Base-by-base conservation (phyloP, 2,113 vertebrate species). In the Carlito syrichta region DNA sequence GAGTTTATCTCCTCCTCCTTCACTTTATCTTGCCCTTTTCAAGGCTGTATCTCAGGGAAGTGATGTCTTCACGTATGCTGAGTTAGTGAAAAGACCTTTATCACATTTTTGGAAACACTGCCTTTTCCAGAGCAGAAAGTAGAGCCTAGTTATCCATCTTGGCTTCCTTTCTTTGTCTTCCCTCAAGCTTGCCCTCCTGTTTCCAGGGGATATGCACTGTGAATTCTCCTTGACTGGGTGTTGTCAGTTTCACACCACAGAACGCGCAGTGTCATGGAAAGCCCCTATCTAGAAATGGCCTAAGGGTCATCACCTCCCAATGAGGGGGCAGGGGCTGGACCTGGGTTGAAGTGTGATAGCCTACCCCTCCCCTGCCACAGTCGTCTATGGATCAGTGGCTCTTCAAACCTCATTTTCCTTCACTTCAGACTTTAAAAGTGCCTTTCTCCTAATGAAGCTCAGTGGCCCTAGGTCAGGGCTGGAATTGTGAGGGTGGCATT, bases 391-490 rank as follows among this genome's bases (percentile, higher is more conserved):
- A 74, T 6, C 20, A 38, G 13, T 0, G 50, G 5, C 30, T 69
- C 50, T 60, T 19, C 14, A 23, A 40, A 19, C 43, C 73, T 68
- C 13, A 0, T 58, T 52, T 71, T 9, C 66, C 86, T 86, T 52
- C 63, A n/a, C 27, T 22, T 22, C 11, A 45, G n/a, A 25, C 63
- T 69, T 68, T 7, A 23, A 38, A 86, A 68, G 79, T 45, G 11
- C 74, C 48, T 85, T 87, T 73, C 52, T 93, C 63, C 62, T 77
- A 4, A 25, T 48, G 48, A 87, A 30, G 40, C 19, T 76, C 56
- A 32, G 14, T 63, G 77, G 62, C 95, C 58, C 94, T 30, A 66
- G 86, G 43, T 93, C n/a, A 69, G 86, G 38, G 84, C 73, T 25
- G 12, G 58, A 38, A 23, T 50, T 27, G 17, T 25, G 32, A 74